Evolutionary conservation across 2,113 vertebrate genomes (phyloP), one percentile per base, ranked within the genome.

Genomic region (Tupaia tana): DNA sequence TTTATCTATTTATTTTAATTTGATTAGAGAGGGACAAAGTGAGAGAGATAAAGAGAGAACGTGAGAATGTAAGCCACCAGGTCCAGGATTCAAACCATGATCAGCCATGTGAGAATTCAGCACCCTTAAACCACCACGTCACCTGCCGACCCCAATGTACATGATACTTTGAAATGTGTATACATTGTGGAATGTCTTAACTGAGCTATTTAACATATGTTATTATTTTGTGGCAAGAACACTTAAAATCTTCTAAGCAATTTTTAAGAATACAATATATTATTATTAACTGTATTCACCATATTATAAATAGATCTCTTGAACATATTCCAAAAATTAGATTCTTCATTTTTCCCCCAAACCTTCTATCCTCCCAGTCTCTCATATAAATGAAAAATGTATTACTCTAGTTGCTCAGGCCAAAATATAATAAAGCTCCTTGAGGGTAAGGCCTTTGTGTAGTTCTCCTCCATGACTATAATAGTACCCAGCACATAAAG

Each of bases 351-450:
- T 86, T 75, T 58, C 3, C 10, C 69, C 13, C n/a, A 52, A 66
- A 74, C 11, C 52, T 69, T 43, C 14, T 83, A 7, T 43, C 61
- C 25, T 86, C 25, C 29, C 15, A 10, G 14, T 20, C 31, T 70
- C 54, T 78, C 25, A 70, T 74, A 6, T 77, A 88, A 93, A 66
- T 22, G 15, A 10, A 14, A 90, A 91, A 67, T 84, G 18, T 80
- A 63, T 89, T 91, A 29, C 3, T 90, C 16, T 66, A 56, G 24
- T 67, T 94, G 3, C 4, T 90, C 69, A 69, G 24, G 18, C 11
- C 31, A 90, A 97, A 92, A 90, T 63, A 34, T 34, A 77, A 80
- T 22, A 77, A 43, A 87, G 7, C 6, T 81, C 22, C 25, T 84
- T 7, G 6, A 31, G 16, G 13, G 24, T 22, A 93, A 13, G 20